A percentile compares a stretch with the other conserved stretches of the same genome.
These are phyloP conservation scores for Campaea margaritaria DNA, from an alignment of 2,888 invertebrate genomes.

Conservation along the genomic window DNA sequence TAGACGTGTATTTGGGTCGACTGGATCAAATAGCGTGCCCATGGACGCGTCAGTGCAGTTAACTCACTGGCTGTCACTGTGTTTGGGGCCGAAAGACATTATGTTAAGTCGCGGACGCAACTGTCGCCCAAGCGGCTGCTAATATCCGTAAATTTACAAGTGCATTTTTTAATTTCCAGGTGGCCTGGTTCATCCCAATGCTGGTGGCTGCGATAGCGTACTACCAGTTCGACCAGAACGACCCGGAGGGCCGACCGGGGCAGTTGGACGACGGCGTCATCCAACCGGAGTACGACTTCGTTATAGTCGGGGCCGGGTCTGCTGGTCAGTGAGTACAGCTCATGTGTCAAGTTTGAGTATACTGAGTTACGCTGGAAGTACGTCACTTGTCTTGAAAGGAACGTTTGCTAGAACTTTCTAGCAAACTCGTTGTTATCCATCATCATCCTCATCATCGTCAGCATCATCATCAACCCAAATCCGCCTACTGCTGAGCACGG, in stretches of 20 bases:
- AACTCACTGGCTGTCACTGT: no score
- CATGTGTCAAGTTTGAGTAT: neutral
- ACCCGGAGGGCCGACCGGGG: slow-evolving; percentile 92
- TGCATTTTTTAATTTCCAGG: slow-evolving; percentile 62
- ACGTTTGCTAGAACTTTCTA: no score
- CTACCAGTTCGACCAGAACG: slow-evolving; percentile 93
- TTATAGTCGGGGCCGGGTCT: slow-evolving; percentile 94
- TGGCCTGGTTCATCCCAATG: slow-evolving; percentile 93
- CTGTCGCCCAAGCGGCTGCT: neutral
- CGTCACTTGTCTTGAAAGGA: no score
- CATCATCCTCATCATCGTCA: no score
- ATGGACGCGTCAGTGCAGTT: no score
- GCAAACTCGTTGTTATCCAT: no score
- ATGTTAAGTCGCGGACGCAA: neutral
- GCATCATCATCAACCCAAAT: no score
- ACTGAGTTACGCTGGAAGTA: no score
- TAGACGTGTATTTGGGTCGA: no score
- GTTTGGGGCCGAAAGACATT: no score
- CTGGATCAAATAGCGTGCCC: no score
- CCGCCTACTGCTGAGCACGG: no score
- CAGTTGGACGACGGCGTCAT: slow-evolving; percentile 88
- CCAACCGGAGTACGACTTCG: slow-evolving; percentile 91
- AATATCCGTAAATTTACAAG: neutral
- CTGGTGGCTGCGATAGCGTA: slow-evolving; percentile 94
- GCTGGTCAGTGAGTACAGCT: slow-evolving; percentile 86